Evolutionary conservation across 2,113 vertebrate species (phyloP), one percentile per base, ranked within the genome.

Genomic region (Odocoileus virginianus): DNA sequence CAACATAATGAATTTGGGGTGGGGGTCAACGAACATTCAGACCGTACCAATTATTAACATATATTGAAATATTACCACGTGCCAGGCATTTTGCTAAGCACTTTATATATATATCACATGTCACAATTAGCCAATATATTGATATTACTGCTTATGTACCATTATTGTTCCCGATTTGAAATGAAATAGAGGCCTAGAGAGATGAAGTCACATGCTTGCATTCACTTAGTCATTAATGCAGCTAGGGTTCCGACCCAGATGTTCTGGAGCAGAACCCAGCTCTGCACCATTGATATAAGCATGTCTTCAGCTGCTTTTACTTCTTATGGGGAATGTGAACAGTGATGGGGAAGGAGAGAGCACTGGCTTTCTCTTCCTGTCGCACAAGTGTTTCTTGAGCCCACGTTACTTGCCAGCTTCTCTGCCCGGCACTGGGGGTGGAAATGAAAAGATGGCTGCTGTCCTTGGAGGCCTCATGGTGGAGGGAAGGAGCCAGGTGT

Each of bases 241-340:
- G 23, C 60, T n/a, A 25, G 61, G 19, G 33, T 91, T 61, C 76
- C 7, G 0, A 47, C 28, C 28, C 60, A 47, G 30, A 25, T 5
- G 0, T 64, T 27, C 74, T 74, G 6, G 52, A 86, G 19, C 33
- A 15, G 16, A 74, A 5, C 3, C 74, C 14, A 16, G 15, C 28
- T 36, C 55, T 0, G 6, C 8, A 33, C 45, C 28, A 14, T 36
- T 23, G 47, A 6, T 12, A 21, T 0, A 1, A 83, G 3, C 1
- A 0, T 50, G 4, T 33, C 50, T 4, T 78, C 17, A 4, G 5
- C 47, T 3, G 0, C 30, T 45, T n/a, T 40, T 33, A 6, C 64
- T 21, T 43, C 36, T 27, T 43, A 3, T 0, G 5, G 47, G 30
- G 19, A 27, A 27, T 7, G 30, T 25, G 84, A 14, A 6, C 0